Evolutionary conservation across 2,888 invertebrate species (phyloP).

Genomic region (Peribatodes rhomboidaria): DNA sequence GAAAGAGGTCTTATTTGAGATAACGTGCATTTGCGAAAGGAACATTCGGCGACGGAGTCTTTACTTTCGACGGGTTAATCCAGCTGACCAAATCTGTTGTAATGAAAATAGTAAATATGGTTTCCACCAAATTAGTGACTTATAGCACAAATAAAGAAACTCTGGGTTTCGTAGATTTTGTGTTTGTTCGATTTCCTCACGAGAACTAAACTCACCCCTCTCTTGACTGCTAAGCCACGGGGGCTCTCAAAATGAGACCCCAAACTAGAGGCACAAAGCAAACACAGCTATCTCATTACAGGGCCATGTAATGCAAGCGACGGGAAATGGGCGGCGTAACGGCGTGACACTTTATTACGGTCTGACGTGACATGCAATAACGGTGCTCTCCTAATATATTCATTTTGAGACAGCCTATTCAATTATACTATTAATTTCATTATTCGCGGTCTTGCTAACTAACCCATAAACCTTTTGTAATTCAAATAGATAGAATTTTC

Average conservation of each 20-base stretch:
- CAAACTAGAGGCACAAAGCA: background rate
- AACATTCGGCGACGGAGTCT: too few relatives aligned
- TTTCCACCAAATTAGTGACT: too few relatives aligned
- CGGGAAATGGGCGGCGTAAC: constrained; percentile 11
- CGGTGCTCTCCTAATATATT: constrained; percentile 8
- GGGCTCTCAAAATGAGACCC: background rate
- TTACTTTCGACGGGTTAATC: too few relatives aligned
- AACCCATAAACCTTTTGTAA: too few relatives aligned
- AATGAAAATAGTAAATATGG: too few relatives aligned
- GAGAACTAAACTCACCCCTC: background rate
- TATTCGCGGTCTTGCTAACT: background rate
- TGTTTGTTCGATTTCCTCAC: background rate
- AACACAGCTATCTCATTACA: constrained; percentile 6
- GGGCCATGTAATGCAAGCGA: constrained; percentile 9
- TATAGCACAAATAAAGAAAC: too few relatives aligned
- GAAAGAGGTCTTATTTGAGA: too few relatives aligned
- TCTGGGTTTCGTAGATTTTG: too few relatives aligned
- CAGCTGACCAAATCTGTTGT: too few relatives aligned
- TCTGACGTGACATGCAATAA: constrained; percentile 26
- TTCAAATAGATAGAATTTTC: background rate
- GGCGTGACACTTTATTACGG: constrained; percentile 30
- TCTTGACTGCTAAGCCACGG: constrained; percentile 4
- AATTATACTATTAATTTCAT: background rate
- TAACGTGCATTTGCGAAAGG: too few relatives aligned
- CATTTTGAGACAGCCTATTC: background rate